Percentiles rank a stretch among this genome's conserved stretches.
Evolutionary conservation across 2,797 vertebrate species (phyloP).

Genomic region (Capromys pilorides): DNA sequence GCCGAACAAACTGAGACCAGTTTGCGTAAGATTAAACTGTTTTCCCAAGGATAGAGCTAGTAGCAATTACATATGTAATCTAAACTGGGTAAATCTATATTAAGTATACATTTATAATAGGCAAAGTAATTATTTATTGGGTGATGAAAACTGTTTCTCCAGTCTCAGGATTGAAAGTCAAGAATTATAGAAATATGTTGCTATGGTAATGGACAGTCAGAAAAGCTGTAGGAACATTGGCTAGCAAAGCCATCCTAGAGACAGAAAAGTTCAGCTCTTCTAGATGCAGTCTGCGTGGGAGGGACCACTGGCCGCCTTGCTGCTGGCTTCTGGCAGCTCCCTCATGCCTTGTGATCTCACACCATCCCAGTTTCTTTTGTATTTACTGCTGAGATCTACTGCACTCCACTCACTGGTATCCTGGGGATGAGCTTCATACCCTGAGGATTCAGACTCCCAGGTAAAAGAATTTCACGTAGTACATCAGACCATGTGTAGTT

Average conservation of each 20-base stretch:
- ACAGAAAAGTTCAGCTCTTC: neutral
- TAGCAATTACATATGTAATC: neutral
- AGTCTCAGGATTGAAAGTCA: neutral
- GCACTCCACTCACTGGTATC: too few relatives aligned
- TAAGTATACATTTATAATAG: neutral
- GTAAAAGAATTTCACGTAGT: neutral
- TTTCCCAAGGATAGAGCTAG: neutral
- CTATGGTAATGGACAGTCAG: neutral
- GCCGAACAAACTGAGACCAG: neutral
- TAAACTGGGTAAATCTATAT: neutral
- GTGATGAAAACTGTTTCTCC: neutral
- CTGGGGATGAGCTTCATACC: accelerated
- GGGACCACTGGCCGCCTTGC: neutral
- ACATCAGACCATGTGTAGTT: accelerated
- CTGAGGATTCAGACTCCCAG: neutral
- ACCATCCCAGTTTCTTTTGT: neutral
- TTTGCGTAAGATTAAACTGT: neutral
- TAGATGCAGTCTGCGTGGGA: too few relatives aligned
- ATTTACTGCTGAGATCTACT: neutral
- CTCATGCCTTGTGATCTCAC: neutral
- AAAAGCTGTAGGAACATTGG: neutral
- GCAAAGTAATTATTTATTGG: neutral
- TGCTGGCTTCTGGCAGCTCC: neutral
- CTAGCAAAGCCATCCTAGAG: neutral
- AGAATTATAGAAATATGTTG: neutral